These are phyloP conservation scores for Dermochelys coriacea DNA, from an alignment of 2,797 vertebrate genomes.

Conservation along the genomic window DNA sequence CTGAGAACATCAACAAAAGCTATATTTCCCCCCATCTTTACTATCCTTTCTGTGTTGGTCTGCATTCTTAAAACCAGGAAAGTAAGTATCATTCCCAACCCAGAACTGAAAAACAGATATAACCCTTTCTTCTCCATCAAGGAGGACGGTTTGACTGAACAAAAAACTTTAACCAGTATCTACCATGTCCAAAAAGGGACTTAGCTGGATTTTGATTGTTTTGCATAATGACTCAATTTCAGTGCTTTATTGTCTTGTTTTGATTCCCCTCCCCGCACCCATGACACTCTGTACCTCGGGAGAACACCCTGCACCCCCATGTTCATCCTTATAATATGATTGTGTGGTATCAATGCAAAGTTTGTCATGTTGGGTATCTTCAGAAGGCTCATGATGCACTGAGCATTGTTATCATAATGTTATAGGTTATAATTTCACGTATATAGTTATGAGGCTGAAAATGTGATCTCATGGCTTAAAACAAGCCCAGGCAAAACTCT, in stretches of 20 bases:
- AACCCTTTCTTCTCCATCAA: background rate
- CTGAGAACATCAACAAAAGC: background rate
- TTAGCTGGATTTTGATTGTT: background rate
- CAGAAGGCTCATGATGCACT: no score
- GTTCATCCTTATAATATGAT: no score
- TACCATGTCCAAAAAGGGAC: background rate
- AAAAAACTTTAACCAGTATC: background rate
- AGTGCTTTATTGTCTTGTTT: background rate
- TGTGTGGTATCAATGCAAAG: no score
- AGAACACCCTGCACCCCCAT: no score
- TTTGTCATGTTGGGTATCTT: no score
- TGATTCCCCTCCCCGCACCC: no score
- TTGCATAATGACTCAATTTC: background rate
- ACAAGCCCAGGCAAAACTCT: no score
- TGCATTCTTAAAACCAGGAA: background rate
- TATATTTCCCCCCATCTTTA: background rate
- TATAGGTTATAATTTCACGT: no score
- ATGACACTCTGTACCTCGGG: no score
- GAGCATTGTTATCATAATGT: no score
- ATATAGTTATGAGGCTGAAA: no score
- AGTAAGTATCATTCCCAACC: background rate
- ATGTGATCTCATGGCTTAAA: no score
- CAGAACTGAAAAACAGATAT: background rate
- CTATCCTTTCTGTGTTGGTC: background rate
- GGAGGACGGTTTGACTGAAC: background rate